Base-by-base conservation (phyloP, 2,888 invertebrate genomes). In the Scaptomyza caliginosa region DNA sequence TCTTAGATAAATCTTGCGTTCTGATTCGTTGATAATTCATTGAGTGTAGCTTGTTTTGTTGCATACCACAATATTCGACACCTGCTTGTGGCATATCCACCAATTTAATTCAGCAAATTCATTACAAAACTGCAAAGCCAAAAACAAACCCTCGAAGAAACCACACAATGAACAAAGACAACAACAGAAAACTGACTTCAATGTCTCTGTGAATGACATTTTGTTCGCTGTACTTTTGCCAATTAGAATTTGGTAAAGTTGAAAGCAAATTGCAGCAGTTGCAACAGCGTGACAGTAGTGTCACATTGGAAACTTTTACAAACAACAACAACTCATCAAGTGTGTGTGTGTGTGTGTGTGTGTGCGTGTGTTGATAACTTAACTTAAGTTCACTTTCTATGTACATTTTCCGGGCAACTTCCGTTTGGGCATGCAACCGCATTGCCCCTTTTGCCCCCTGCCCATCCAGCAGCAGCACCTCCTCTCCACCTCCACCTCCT, bases 381-480 rank as follows among this genome's bases (percentile, higher is more conserved):
- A 86, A 79, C 77, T 86, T 79, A 79, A 87, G 78, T 86, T 87
- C 80, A 85, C 85, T 80, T 80, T 80, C 80, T 85, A 74, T 84
- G 67, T 72, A 67, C 60, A 78, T 69, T 87, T 81, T 82, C 81
- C 79, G 83, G 82, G 57, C 88, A 82, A 87, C 88, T 81, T 87
- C 88, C 88, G 86, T 69, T 81, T 60, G 76, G 62, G 82, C 58
- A 81, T 84, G 85, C 87, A 67, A 73, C 82, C 65, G 83, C 75
- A 64, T 43, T 76, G n/a, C n/a, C 77, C 74, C 74, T 62, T 67
- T 71, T 78, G 71, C 51, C 74, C 83, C 54, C 48, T 36, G 21
- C 34, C 24, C 30, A 19, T 24, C 7, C 34, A n/a, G n/a, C n/a
- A 30, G 30, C 13, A 32, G 13, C 48, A 24, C 64, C 68, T 39